Evolutionary conservation across 2,113 vertebrate genomes (phyloP), one percentile per base, ranked within the genome.

Genomic region (Hystrix cristata): DNA sequence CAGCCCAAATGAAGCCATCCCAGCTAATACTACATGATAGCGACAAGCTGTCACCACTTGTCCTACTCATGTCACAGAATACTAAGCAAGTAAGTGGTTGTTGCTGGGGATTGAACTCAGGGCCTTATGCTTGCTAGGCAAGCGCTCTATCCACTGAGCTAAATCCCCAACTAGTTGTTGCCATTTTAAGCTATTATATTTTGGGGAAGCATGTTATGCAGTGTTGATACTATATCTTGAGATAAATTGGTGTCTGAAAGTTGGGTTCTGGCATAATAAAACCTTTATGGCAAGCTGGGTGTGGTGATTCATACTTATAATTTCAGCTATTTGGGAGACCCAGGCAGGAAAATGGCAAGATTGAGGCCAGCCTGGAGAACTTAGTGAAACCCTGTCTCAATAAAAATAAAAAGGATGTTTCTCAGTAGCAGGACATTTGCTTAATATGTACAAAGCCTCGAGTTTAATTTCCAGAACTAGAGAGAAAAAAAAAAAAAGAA

Each of bases 251-350:
- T 60, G 59, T 62, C 43, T 76, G 65, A 69, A 76, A 90, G 51
- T 76, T 90, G 81, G 51, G 12, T 65, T 13, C 60, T 90, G 21
- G 53, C 27, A 48, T 67, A 82, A 87, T 38, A 82, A 93, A 95
- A 95, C 93, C 80, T 43, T 72, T 21, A 43, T 19, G 69, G 69
- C 69, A 71, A 71, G 69, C 69, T 76, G 6, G 72, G 12, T 6
- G 3, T 51, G 25, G 72, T 76, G 46, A 46, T 13, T 1, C 72
- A 29, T 27, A 8, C 72, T 25, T 8, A 16, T 76, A 15, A 76
- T 48, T 46, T 76, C 25, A 51, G 72, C 13, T 51, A 76, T 29
- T 27, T 51, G 72, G 72, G 25, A 51, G 72, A 7, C 23, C 25
- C 21, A 72, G 19, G 71, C 9, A 46, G 21, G 25, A 72, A 72